These are phyloP conservation scores for Spinus olivaceus DNA, from an alignment of 2,797 vertebrate genomes.

Conservation along the genomic window DNA sequence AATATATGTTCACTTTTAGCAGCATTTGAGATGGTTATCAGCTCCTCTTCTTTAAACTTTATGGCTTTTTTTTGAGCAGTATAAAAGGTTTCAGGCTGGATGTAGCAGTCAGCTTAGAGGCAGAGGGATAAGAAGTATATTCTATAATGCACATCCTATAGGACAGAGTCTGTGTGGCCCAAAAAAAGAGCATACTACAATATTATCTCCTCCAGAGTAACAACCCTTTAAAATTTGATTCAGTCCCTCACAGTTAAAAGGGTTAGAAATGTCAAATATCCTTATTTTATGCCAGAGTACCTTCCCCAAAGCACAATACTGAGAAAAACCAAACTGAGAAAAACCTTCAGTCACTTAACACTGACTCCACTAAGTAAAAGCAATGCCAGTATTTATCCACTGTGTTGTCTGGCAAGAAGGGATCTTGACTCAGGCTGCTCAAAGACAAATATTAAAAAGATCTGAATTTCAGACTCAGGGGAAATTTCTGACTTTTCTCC, in stretches of 20 bases:
- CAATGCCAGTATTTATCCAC: not conserved
- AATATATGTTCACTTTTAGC: constrained; percentile 12
- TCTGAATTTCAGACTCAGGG: not conserved
- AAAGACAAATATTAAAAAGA: not conserved
- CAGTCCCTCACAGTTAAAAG: not conserved
- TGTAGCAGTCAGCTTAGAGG: not conserved
- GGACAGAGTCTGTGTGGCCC: not conserved
- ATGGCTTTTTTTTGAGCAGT: not conserved
- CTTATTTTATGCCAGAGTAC: not conserved
- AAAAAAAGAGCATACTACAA: not conserved
- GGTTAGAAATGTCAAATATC: not conserved
- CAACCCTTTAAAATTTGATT: not conserved
- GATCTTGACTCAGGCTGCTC: not conserved
- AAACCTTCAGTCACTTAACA: not conserved
- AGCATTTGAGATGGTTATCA: not conserved
- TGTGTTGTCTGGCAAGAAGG: not conserved
- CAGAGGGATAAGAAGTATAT: not conserved
- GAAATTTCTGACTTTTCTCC: not conserved
- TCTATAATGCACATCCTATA: not conserved
- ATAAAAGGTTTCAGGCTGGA: not conserved
- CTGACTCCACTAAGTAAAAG: not conserved
- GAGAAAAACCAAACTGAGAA: not conserved
- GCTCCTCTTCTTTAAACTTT: not conserved
- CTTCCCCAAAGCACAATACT: not conserved
- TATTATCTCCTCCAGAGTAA: not conserved